These are phyloP conservation scores for Lasioglossum oenotherae DNA, from an alignment of 2,888 invertebrate genomes.

Conservation along the genomic window DNA sequence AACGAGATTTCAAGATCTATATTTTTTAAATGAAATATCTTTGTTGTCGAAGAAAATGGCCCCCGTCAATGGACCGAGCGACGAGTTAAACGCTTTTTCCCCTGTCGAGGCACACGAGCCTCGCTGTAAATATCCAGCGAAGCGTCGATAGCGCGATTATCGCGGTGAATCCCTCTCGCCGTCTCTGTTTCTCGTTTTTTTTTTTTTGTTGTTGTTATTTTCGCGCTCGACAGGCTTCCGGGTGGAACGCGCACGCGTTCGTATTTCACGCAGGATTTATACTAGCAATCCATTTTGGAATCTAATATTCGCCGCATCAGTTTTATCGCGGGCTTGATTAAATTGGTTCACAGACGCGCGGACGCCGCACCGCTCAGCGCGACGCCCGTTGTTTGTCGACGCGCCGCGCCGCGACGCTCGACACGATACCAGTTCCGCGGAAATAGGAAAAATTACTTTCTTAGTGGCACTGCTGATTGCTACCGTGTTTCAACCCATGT, in stretches of 20 bases:
- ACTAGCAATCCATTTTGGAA: slow-evolving; percentile 64
- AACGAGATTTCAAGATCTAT: neutral
- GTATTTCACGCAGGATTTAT: slow-evolving; percentile 64
- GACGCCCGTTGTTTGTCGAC: slow-evolving; percentile 46
- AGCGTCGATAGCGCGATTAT: slow-evolving; percentile 43
- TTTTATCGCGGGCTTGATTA: slow-evolving; percentile 70
- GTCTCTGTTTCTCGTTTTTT: neutral
- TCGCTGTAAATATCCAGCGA: slow-evolving; percentile 39
- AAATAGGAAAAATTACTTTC: neutral
- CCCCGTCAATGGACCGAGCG: slow-evolving; percentile 25
- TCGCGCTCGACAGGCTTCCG: slow-evolving; percentile 29
- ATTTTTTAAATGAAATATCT: neutral
- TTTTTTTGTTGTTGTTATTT: slow-evolving; percentile 18
- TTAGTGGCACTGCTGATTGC: neutral
- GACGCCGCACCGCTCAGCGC: neutral
- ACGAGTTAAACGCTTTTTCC: neutral
- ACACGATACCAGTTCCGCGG: slow-evolving; percentile 5
- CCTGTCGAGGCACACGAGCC: neutral
- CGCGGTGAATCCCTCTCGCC: slow-evolving; percentile 10
- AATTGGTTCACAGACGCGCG: slow-evolving; percentile 62
- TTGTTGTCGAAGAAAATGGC: neutral
- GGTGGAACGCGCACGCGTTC: slow-evolving; percentile 31
- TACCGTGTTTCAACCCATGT: neutral
- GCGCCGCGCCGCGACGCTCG: slow-evolving; percentile 17
- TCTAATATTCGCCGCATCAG: slow-evolving; percentile 63